Evolutionary conservation across 2,888 invertebrate species (phyloP).

Genomic region (Pandemis heparana): DNA sequence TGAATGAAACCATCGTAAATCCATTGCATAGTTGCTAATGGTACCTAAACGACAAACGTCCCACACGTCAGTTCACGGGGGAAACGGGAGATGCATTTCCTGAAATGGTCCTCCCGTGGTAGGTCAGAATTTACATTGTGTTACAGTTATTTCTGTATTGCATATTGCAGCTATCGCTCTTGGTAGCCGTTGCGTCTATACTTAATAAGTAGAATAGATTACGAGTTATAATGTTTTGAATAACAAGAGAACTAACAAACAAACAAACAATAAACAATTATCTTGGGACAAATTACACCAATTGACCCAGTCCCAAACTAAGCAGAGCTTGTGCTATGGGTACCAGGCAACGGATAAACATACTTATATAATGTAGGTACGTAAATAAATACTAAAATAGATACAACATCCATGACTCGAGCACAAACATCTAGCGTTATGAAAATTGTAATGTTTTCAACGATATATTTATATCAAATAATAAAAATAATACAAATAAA

Average conservation of each 20-base stretch:
- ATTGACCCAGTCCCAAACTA: too few relatives aligned
- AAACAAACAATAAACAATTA: too few relatives aligned
- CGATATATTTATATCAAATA: too few relatives aligned
- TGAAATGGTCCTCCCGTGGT: background rate
- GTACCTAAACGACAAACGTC: conserved; percentile 10
- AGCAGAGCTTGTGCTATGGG: too few relatives aligned
- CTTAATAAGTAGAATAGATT: background rate
- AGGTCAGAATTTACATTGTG: conserved; percentile 7
- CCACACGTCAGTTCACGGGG: conserved; percentile 7
- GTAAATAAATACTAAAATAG: too few relatives aligned
- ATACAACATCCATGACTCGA: too few relatives aligned
- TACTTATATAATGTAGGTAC: too few relatives aligned
- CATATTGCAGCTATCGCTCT: too few relatives aligned
- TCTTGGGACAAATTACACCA: too few relatives aligned
- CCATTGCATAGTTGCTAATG: conserved; percentile 17
- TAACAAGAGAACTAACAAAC: background rate
- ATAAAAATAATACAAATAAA: too few relatives aligned
- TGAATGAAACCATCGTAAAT: conserved; percentile 15
- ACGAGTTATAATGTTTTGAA: background rate
- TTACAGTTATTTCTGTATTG: background rate
- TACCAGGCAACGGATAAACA: too few relatives aligned
- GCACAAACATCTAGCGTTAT: background rate
- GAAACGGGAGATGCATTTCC: conserved; percentile 21
- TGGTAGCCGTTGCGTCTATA: background rate
- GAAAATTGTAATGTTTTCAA: background rate